Base-by-base conservation (phyloP, 2,113 vertebrate species). In the Anoura caudifer region DNA sequence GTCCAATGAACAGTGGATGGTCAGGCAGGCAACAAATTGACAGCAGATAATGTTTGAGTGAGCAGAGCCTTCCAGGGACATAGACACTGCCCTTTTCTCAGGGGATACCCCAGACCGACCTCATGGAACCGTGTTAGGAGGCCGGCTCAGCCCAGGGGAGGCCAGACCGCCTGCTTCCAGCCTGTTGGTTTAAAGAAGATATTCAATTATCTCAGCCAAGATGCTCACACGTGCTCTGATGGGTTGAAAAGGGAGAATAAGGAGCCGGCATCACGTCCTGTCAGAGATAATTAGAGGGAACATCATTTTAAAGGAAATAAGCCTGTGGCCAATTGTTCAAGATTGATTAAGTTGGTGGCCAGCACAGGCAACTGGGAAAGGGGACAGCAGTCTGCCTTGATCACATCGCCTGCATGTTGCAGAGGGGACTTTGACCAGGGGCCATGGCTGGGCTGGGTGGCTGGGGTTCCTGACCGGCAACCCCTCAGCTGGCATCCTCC, bases 231-330 rank as follows among this genome's bases (percentile, higher is more conserved):
- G 93, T 97, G 97, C 95, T 98, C 97, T 79, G 97, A 98, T 96
- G 97, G 98, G 98, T 97, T 96, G 95, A 95, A 96, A 97, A 97
- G 95, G 96, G 97, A 96, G 97, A 96, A 96, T 91, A 92, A 97
- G 97, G 97, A 95, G 97, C 97, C 95, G 88, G 91, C 82, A 88
- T 96, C 95, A 33, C 96, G 85, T 97, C 95, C 96, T 97, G 97
- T 98, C 87, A 72, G 97, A 97, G 98, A 95, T 96, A 97, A 98
- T 98, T 98, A 98, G 90, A 96, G 97, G 97, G 92, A 97, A 98
- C 96, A 97, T 98, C 94, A 95, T 96, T 98, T 98, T 96, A 91
- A 97, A 97, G 97, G 96, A 97, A 98, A 98, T 80, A 86, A 98
- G 98, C 96, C 97, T 70, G 96, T 97, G 97, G 98, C 98, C 98